Conservation (phyloP, 2,797 vertebrate species). For the Rhynchotus rufescens region DNA sequence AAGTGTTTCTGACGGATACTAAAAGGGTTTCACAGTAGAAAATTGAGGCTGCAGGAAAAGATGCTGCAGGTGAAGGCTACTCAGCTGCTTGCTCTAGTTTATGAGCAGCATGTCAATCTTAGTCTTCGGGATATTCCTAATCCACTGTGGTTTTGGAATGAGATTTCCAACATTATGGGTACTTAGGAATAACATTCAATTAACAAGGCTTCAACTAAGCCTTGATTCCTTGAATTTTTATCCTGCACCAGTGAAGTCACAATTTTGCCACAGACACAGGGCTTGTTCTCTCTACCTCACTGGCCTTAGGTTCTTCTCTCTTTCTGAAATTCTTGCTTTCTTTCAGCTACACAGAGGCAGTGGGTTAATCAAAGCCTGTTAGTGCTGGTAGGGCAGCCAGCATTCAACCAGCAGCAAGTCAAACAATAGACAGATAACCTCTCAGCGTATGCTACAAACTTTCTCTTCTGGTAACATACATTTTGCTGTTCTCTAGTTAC, state of each 20-base stretch:
- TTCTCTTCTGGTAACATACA: not conserved
- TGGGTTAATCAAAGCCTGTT: not conserved
- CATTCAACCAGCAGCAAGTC: not conserved
- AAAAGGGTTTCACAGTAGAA: conserved; percentile 1
- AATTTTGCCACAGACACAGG: not conserved
- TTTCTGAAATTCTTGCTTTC: not conserved
- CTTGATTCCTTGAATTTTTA: not conserved
- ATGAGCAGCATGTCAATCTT: not conserved
- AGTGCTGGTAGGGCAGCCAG: not conserved
- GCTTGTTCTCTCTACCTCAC: not conserved
- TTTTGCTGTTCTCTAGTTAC: not conserved
- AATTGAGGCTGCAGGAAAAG: not conserved
- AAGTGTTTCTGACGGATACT: not conserved
- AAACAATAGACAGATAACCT: not conserved
- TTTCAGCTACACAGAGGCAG: not conserved
- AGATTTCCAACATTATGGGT: not conserved
- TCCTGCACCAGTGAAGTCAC: not conserved
- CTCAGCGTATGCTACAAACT: fast-evolving
- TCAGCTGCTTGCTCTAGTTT: not conserved
- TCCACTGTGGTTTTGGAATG: not conserved
- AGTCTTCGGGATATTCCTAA: not conserved
- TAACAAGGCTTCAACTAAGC: not conserved
- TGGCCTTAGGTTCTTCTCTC: not conserved
- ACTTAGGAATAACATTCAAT: not conserved
- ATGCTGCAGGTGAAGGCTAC: conserved; percentile 3